Evolutionary conservation across 2,797 vertebrate genomes (phyloP).

Genomic region (Peromyscus attwateri): DNA sequence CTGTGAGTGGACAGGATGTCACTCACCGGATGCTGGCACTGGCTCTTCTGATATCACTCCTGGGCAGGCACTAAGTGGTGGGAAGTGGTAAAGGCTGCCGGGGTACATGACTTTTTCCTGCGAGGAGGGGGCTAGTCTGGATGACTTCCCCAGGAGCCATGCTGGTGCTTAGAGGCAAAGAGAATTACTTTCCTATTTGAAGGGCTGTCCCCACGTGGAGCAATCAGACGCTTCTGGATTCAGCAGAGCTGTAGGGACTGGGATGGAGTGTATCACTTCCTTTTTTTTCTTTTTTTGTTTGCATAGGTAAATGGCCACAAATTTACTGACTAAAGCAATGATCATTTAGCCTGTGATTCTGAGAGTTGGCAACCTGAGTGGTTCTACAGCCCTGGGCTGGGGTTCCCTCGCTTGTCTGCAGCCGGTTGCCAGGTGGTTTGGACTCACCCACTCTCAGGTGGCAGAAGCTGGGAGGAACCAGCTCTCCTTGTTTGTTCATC

Average conservation of each 20-base stretch:
- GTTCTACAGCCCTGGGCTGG: neutral
- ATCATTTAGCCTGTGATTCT: neutral
- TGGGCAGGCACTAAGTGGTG: neutral
- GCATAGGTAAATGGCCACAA: neutral
- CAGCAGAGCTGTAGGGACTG: neutral
- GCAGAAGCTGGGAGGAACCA: neutral
- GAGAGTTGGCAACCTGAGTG: neutral
- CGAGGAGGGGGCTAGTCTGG: neutral
- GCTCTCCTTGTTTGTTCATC: neutral
- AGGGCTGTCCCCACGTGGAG: neutral
- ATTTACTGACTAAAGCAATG: neutral
- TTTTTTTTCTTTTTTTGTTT: neutral
- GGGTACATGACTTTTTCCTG: neutral
- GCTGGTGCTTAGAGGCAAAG: neutral
- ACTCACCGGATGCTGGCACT: neutral
- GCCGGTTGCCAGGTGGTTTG: neutral
- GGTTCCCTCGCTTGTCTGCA: neutral
- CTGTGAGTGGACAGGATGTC: neutral
- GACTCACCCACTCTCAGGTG: neutral
- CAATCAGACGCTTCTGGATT: neutral
- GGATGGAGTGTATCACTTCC: neutral
- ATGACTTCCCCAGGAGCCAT: neutral
- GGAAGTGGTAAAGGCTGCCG: neutral
- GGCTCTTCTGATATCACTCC: neutral
- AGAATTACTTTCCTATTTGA: conserved; percentile 11